Conservation (phyloP, 2,888 invertebrate species). For the Lasiommata megera region DNA sequence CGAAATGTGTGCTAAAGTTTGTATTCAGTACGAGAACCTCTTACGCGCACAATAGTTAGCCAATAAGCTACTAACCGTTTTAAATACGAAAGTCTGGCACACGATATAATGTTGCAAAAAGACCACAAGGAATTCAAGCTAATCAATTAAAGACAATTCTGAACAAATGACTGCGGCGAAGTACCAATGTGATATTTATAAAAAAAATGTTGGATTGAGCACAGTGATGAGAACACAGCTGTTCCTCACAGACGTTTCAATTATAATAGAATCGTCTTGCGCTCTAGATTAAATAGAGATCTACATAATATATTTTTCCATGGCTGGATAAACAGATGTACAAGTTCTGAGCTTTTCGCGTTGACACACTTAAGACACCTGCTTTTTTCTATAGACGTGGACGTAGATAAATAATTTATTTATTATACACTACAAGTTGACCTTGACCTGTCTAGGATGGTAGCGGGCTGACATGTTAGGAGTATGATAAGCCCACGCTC, state of each 20-base stretch:
- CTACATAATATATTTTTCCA: neutral
- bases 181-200: conserved; percentile 12
- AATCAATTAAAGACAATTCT: conserved; percentile 4
- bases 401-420: too few relatives aligned
- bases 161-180: neutral
- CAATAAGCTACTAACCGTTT: neutral
- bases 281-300: neutral
- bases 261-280: neutral
- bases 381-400: too few relatives aligned
- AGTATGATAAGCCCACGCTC: too few relatives aligned
- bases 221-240: conserved; percentile 12
- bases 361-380: too few relatives aligned
- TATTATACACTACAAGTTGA: too few relatives aligned
- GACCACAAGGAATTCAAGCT: neutral
- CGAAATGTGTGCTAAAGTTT: neutral
- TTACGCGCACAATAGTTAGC: neutral
- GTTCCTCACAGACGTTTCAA: conserved; percentile 8
- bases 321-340: too few relatives aligned
- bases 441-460: too few relatives aligned
- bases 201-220: conserved; percentile 5
- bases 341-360: too few relatives aligned
- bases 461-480: too few relatives aligned
- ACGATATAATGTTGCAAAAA: neutral
- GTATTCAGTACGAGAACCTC: neutral
- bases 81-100: neutral